Percentiles rank a stretch among this genome's conserved stretches.
Conservation (phyloP, 2,797 vertebrate species). For the Limosa lapponica region DNA sequence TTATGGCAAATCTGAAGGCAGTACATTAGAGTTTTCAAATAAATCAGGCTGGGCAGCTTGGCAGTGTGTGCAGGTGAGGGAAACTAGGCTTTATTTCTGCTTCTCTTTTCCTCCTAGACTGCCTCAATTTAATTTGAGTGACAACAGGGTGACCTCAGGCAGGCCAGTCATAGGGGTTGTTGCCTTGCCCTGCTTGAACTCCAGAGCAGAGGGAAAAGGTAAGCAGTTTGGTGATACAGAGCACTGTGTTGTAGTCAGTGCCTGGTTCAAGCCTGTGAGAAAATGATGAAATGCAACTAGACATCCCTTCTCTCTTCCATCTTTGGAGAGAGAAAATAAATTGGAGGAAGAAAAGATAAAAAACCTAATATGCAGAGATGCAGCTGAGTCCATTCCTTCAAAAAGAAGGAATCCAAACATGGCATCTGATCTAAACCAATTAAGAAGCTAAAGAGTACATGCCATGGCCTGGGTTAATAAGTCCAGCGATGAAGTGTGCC, state of each 20-base stretch:
- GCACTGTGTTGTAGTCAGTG: neutral
- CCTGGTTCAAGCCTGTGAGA: neutral
- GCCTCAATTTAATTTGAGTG: neutral
- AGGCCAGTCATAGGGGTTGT: neutral
- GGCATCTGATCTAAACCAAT: neutral
- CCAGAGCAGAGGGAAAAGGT: neutral
- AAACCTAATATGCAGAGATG: neutral
- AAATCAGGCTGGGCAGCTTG: neutral
- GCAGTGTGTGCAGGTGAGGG: neutral
- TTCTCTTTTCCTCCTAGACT: neutral
- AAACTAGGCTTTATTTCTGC: neutral
- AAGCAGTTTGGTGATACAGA: neutral
- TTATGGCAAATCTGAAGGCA: neutral
- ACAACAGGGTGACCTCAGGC: neutral
- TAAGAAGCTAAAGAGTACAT: neutral
- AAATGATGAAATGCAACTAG: neutral
- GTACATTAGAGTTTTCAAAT: neutral
- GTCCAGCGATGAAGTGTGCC: neutral
- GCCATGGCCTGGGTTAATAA: neutral
- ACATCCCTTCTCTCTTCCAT: neutral
- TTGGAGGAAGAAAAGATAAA: neutral
- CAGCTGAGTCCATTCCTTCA: neutral
- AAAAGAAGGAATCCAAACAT: neutral
- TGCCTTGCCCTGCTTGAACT: neutral
- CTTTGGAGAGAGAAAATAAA: neutral